These are phyloP conservation scores for Psilanteris sp. DNA, from an alignment of 1,140 invertebrate species.

Conservation along the genomic window DNA sequence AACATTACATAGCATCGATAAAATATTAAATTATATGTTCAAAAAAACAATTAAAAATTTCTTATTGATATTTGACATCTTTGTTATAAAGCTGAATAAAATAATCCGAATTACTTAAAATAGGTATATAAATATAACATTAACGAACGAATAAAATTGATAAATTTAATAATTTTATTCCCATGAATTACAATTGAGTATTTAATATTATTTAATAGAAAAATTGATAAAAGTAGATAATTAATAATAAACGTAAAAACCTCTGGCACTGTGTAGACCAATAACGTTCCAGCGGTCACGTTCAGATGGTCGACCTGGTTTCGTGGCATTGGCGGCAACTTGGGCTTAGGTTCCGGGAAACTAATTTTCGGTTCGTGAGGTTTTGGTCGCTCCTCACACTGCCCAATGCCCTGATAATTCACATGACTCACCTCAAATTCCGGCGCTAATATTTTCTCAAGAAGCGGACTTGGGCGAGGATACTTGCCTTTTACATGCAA, in stretches of 20 bases:
- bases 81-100: too few relatives aligned
- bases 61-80: too few relatives aligned
- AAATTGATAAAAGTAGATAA: not conserved
- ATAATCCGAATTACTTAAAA: too few relatives aligned
- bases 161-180: too few relatives aligned
- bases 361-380: conserved; percentile 76
- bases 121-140: too few relatives aligned
- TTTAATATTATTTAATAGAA: too few relatives aligned
- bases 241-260: conserved; percentile 71
- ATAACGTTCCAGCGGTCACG: conserved; percentile 87
- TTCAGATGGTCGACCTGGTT: conserved; percentile 92
- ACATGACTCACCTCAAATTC: conserved; percentile 84
- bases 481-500: conserved; percentile 25
- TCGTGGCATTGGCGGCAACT: conserved; percentile 86
- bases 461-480: conserved; percentile 77
- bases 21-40: too few relatives aligned
- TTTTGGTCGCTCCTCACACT: conserved; percentile 81
- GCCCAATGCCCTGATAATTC: conserved; percentile 82
- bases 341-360: conserved; percentile 81
- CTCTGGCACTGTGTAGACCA: conserved; percentile 89
- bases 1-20: too few relatives aligned
- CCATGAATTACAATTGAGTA: too few relatives aligned
- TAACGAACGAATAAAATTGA: too few relatives aligned
- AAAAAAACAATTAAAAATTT: too few relatives aligned
- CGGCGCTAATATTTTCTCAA: conserved; percentile 82